These are phyloP conservation scores for Mimachlamys varia DNA, from an alignment of 2,888 invertebrate species.

Conservation along the genomic window DNA sequence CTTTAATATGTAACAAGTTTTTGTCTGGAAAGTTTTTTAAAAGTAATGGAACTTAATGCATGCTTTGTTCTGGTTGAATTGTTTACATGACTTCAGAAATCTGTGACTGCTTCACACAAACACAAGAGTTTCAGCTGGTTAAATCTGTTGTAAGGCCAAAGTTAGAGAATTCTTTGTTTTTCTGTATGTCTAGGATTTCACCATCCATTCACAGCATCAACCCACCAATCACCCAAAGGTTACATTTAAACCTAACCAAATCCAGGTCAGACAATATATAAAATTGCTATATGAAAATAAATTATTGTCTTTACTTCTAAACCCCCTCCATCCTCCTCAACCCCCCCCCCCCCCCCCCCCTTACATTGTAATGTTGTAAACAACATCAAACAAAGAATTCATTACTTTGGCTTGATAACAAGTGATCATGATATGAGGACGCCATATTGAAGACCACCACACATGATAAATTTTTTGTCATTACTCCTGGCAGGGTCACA, in stretches of 20 bases:
- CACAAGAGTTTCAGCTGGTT: not conserved
- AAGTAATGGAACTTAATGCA: not conserved
- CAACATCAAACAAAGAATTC: no score
- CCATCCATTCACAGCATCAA: no score
- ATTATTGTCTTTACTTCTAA: no score
- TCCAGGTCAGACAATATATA: no score
- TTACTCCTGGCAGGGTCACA: slow-evolving; percentile 72
- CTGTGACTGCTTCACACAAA: not conserved
- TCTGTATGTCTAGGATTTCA: no score
- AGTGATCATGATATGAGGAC: not conserved
- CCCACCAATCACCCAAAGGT: no score
- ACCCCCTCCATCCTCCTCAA: no score
- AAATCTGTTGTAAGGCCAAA: not conserved
- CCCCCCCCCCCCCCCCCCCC: no score
- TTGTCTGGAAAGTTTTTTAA: not conserved
- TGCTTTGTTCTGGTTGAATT: not conserved
- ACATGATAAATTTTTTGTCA: not conserved
- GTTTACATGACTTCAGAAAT: not conserved
- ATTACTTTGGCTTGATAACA: not conserved
- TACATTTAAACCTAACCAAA: no score
- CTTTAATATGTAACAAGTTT: not conserved
- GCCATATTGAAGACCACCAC: not conserved
- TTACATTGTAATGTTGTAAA: no score
- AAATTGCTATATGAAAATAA: no score
- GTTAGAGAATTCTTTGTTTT: not conserved